Base-by-base conservation (phyloP, 2,113 vertebrate genomes). In the Xiphophorus maculatus region DNA sequence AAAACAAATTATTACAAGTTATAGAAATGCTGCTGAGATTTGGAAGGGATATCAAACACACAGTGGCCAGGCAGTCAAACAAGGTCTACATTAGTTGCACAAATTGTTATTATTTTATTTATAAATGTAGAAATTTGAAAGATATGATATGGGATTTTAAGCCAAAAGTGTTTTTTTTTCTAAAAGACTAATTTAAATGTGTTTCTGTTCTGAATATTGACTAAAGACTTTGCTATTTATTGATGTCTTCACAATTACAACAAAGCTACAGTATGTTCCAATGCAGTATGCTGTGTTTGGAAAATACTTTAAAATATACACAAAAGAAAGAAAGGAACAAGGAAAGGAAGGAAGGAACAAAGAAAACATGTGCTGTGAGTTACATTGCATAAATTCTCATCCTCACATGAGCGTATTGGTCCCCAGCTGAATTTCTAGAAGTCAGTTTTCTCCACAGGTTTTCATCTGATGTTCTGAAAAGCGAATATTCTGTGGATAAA, bases 31-130 rank as follows among this genome's bases (percentile, higher is more conserved):
- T 62, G 42, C 66, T 69, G 62, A 35, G 72, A 62, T 69, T 60
- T 71, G 37, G 19, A 58, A 30, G 65, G 1, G 1, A 44, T 28
- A 44, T 22, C 37, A 11, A 69, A 37, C 5, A 30, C 15, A n/a
- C 63, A 60, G 33, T 64, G 64, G 69, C 80, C 68, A 73, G 77
- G 75, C 13, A 71, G 61, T 64, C 64, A 74, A 44, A 63, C 33
- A 2, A 42, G 48, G 79, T 28, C 28, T n/a, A 33, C 14, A 48
- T 22, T 62, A 60, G 30, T 40, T 76, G 25, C 64, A 62, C n/a
- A 42, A 62, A 58, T n/a, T 62, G 35, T 70, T 60, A 64, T 60
- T 64, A 8, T 68, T 68, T 64, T 64, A 11, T 72, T 76, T 63
- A 29, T 42, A 11, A 19, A 30, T 74, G 15, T 37, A 66, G 40